Percentiles rank a stretch among this genome's conserved stretches.
phyloP scores from a whole-genome alignment of 1,140 invertebrate genomes.

The Glossosoma conforme region DNA sequence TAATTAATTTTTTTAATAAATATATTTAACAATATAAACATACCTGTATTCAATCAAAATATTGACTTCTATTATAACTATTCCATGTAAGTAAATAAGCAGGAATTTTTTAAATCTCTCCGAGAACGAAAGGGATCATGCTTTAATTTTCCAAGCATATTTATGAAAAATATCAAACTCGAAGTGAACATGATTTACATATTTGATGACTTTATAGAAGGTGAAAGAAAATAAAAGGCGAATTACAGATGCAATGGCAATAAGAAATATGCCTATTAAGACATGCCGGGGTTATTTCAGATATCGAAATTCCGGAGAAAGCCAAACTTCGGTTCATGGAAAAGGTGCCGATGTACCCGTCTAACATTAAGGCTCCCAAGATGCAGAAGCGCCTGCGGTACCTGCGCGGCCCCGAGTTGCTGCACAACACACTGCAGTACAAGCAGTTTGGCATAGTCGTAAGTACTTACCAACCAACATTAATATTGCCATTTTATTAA shows the following conservation, averaged over 20 bases:
- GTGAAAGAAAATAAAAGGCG: not conserved
- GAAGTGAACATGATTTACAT: not conserved
- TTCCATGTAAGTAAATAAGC: not conserved
- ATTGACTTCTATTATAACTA: not conserved
- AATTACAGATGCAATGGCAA: not conserved
- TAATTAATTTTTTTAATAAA: no score
- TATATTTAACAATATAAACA: not conserved
- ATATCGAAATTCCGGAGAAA: slow-evolving; percentile 68
- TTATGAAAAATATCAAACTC: not conserved
- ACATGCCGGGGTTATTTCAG: slow-evolving; percentile 42
- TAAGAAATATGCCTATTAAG: not conserved
- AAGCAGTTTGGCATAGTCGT: slow-evolving; percentile 90
- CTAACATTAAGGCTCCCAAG: slow-evolving; percentile 65
- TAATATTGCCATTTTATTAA: not conserved
- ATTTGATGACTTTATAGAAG: not conserved
- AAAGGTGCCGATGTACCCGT: slow-evolving; percentile 66
- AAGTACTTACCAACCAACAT: slow-evolving; percentile 37
- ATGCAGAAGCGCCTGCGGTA: slow-evolving; percentile 75
- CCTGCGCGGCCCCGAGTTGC: slow-evolving; percentile 83
- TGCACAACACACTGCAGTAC: slow-evolving; percentile 80
- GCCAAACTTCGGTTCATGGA: slow-evolving; percentile 61
- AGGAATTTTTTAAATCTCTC: no score
- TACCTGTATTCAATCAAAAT: not conserved
- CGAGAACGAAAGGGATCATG: no score
- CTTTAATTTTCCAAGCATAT: no score